Percentiles rank a stretch among this genome's conserved stretches.
Conservation (phyloP, 2,797 vertebrate genomes). For the Miichthys miiuy region DNA sequence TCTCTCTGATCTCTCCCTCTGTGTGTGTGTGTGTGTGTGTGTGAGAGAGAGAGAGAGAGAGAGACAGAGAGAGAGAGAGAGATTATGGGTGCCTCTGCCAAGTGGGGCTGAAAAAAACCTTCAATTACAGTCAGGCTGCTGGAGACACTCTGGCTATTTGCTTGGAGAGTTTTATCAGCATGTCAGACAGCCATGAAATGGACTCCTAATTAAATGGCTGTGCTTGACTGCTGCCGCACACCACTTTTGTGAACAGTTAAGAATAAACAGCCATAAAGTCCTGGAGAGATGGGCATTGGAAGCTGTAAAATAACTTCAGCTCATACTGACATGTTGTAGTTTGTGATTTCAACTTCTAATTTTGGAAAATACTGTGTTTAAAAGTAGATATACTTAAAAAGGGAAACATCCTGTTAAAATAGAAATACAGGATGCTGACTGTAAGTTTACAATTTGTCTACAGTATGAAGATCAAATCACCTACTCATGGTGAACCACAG, state of each 20-base stretch:
- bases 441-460: constrained; percentile 33
- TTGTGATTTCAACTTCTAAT: constrained; percentile 19
- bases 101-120: constrained; percentile 62
- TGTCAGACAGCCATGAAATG: constrained; percentile 69
- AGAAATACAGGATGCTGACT: constrained; percentile 14
- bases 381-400: background rate
- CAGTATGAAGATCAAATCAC: constrained; percentile 39
- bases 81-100: constrained; percentile 40
- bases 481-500: constrained; percentile 39
- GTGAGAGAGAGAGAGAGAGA: background rate
- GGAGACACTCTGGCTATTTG: constrained; percentile 71
- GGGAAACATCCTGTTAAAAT: constrained; percentile 8
- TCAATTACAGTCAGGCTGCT: constrained; percentile 73
- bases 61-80: constrained; percentile 1
- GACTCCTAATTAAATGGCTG: constrained; percentile 66
- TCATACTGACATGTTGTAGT: constrained; percentile 4
- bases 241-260: constrained; percentile 60
- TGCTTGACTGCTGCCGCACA: constrained; percentile 53
- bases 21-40: background rate
- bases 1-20: constrained; percentile 3
- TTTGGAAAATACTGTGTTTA: background rate
- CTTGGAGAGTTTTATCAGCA: constrained; percentile 76
- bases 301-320: constrained; percentile 36
- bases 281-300: constrained; percentile 17
- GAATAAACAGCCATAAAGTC: constrained; percentile 58